A percentile compares a stretch with the other conserved stretches of the same genome.
These are phyloP conservation scores for Entelurus aequoreus DNA, from an alignment of 2,113 vertebrate genomes.

Conservation along the genomic window DNA sequence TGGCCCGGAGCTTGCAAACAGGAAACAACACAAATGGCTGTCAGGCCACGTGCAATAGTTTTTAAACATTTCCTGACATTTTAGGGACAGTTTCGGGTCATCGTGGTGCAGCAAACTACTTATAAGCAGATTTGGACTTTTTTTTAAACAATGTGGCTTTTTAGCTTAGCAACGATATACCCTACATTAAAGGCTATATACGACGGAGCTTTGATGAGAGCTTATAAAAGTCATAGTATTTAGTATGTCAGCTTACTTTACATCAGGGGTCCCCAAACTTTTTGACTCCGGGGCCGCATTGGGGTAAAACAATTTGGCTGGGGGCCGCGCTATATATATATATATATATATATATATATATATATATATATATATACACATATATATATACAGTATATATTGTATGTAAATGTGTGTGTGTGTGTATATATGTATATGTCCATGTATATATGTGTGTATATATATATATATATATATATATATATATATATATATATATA, in stretches of 20 bases:
- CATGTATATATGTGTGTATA: too few relatives aligned
- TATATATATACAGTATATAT: too few relatives aligned
- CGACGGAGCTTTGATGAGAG: slow-evolving; percentile 20
- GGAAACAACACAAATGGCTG: slow-evolving; percentile 28
- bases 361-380: too few relatives aligned
- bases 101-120: not conserved
- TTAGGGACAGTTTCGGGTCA: slow-evolving; percentile 11
- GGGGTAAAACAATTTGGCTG: too few relatives aligned
- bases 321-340: too few relatives aligned
- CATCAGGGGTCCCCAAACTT: too few relatives aligned
- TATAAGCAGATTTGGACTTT: not conserved
- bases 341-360: too few relatives aligned
- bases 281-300: too few relatives aligned
- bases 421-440: too few relatives aligned
- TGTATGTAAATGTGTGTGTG: too few relatives aligned
- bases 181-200: slow-evolving; percentile 34
- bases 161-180: slow-evolving; percentile 11
- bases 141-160: slow-evolving; percentile 18
- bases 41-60: slow-evolving; percentile 32
- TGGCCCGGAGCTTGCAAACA: slow-evolving; percentile 45
- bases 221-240: slow-evolving; percentile 6
- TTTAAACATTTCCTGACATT: not conserved
- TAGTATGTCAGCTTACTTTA: slow-evolving; percentile 14
- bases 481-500: too few relatives aligned
- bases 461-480: too few relatives aligned